Evolutionary conservation across 2,797 vertebrate genomes (phyloP), one percentile per base, ranked within the genome.

Genomic region (Pyrocephalus nanus): DNA sequence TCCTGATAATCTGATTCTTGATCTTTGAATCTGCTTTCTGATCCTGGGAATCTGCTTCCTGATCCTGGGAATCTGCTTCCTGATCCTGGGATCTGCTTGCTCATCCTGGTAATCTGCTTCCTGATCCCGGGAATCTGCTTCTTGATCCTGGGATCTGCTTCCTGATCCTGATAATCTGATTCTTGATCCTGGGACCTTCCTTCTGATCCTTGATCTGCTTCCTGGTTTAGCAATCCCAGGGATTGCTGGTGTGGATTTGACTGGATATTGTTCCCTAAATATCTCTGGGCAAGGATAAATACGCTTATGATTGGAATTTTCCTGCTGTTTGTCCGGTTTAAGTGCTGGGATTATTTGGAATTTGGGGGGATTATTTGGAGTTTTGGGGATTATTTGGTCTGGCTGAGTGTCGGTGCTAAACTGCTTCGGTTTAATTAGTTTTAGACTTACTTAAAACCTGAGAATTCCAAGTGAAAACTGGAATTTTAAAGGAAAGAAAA

Each of bases 401-500:
- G 45, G 36, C 26, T 27, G 32, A 55, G 29, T 34, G 29, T 4
- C 55, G 34, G 7, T 38, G 53, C 12, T 23, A 51, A 50, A 19
- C 6, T 12, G 4, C 19, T 30, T 23, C 11, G 27, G 0, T 12
- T 26, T 22, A 23, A 15, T 34, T 23, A 19, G 23, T 45, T 45
- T 64, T 0, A 77, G 34, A 15, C 0, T 0, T 36, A 3, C 23
- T n/a, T 12, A 27, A 30, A 50, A 53, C 9, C 26, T 30, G 38
- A n/a, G 34, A 17, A 11, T 54, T 64, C 15, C 42, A 17, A 16
- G 53, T 51, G 43, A 23, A 50, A 65, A 9, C 20, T 74, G 86
- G 32, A 61, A 7, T 47, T 15, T 4, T 7, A 4, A 34, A 38
- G 34, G 18, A 19, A 11, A 66, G 26, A 23, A 29, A 50, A 32